Evolutionary conservation across 1,140 invertebrate species (phyloP).

Genomic region (Sarcophaga peregrina): DNA sequence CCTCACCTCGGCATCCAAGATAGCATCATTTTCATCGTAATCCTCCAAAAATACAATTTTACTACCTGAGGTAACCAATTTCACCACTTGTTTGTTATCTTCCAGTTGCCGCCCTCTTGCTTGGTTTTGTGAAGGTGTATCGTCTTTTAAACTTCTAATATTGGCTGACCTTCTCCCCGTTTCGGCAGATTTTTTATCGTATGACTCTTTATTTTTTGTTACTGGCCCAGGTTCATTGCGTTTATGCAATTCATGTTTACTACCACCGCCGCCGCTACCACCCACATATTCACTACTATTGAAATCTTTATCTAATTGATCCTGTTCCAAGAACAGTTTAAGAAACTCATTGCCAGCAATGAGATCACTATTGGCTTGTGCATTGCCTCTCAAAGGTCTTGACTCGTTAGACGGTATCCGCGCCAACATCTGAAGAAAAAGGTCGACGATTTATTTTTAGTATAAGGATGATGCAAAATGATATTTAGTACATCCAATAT

Average conservation of each 20-base stretch:
- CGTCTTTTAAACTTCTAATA: conserved; percentile 54
- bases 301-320: conserved; percentile 57
- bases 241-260: background rate
- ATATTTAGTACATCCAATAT: background rate
- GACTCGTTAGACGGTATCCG: conserved; percentile 37
- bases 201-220: conserved; percentile 3
- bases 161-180: conserved; percentile 44
- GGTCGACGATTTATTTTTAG: too few relatives aligned
- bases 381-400: conserved; percentile 29
- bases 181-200: conserved; percentile 21
- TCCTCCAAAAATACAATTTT: conserved; percentile 65
- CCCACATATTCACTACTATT: conserved; percentile 50
- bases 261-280: conserved; percentile 23
- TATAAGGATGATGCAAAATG: background rate
- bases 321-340: conserved; percentile 60
- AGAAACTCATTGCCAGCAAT: conserved; percentile 65
- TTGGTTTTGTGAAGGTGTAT: conserved; percentile 47
- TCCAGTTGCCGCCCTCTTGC: conserved; percentile 45
- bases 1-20: conserved; percentile 43
- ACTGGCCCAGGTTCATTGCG: background rate
- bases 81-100: conserved; percentile 52
- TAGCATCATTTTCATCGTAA: conserved; percentile 45
- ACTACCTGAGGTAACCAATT: conserved; percentile 61
- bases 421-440: conserved; percentile 44
- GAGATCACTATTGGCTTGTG: conserved; percentile 50